These are phyloP conservation scores for Drosophila sechellia DNA, from an alignment of 1,140 invertebrate species.

Conservation along the genomic window DNA sequence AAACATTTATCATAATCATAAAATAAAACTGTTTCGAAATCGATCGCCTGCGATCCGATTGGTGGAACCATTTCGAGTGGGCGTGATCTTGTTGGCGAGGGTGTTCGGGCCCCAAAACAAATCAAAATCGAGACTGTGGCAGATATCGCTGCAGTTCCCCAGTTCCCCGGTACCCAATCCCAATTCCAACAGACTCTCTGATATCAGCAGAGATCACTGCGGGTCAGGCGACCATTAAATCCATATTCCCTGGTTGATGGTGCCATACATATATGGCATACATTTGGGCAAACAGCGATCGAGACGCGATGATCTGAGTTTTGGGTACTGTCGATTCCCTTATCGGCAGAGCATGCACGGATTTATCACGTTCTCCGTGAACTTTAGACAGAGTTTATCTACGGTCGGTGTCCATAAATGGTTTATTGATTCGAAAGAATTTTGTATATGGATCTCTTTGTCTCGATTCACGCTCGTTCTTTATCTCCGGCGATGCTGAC, in stretches of 20 bases:
- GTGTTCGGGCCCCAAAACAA: constrained; percentile 25
- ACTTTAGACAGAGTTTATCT: constrained; percentile 84
- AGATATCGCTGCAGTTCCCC: constrained; percentile 42
- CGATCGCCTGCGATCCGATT: constrained; percentile 77
- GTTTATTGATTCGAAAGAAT: constrained; percentile 45
- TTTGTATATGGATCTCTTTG: constrained; percentile 67
- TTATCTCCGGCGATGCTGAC: constrained; percentile 25
- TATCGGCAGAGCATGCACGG: constrained; percentile 63
- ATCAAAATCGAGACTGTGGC: constrained; percentile 25
- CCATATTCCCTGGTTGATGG: constrained; percentile 2
- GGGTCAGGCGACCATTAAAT: constrained; percentile 62
- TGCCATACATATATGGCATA: constrained; percentile 13
- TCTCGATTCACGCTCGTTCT: constrained; percentile 31
- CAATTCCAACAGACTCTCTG: constrained; percentile 29
- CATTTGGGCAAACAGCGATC: constrained; percentile 46
- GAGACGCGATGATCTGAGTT: constrained; percentile 41
- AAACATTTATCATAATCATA: constrained; percentile 84
- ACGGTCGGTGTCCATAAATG: constrained; percentile 40
- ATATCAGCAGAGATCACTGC: constrained; percentile 73
- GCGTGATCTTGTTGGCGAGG: constrained; percentile 53
- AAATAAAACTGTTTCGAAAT: constrained; percentile 71
- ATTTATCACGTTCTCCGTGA: constrained; percentile 84
- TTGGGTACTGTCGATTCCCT: constrained; percentile 32
- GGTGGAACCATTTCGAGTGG: constrained; percentile 56
- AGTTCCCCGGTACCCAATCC: not conserved